These are phyloP conservation scores for Volucella bombylans DNA, from an alignment of 2,888 invertebrate species.

Conservation along the genomic window DNA sequence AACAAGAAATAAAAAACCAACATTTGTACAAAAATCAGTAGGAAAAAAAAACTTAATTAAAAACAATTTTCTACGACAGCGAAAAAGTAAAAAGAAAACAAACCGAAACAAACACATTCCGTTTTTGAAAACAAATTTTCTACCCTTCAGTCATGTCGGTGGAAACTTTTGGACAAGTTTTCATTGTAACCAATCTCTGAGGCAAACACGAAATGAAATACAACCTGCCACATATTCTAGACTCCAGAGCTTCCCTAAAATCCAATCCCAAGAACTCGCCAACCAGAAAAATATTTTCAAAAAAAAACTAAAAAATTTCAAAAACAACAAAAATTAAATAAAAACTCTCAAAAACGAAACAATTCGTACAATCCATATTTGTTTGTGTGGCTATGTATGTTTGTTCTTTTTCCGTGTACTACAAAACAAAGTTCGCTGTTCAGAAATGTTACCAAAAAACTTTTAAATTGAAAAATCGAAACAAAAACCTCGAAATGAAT, in stretches of 20 bases:
- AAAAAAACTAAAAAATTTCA: not conserved
- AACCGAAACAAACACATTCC: slow-evolving; percentile 42
- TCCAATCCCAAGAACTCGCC: not conserved
- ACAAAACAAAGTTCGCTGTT: slow-evolving; percentile 50
- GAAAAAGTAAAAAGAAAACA: slow-evolving; percentile 14
- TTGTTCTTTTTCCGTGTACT: slow-evolving; percentile 6
- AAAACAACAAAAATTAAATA: no score
- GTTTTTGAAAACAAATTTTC: slow-evolving; percentile 36
- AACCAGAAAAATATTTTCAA: slow-evolving; percentile 40
- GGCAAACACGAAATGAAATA: slow-evolving; percentile 56
- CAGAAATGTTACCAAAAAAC: slow-evolving; percentile 44
- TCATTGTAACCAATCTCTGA: slow-evolving; percentile 59
- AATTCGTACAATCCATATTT: slow-evolving; percentile 49
- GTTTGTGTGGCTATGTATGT: slow-evolving; percentile 15
- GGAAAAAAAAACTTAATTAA: slow-evolving; percentile 26
- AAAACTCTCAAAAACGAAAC: slow-evolving; percentile 60
- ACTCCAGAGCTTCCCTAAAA: not conserved
- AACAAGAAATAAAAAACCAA: slow-evolving; percentile 1
- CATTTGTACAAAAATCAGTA: not conserved
- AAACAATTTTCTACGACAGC: slow-evolving; percentile 26
- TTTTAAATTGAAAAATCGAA: slow-evolving; percentile 67
- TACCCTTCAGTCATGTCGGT: slow-evolving; percentile 48
- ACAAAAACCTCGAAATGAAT: slow-evolving; percentile 40
- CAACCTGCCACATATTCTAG: slow-evolving; percentile 8
- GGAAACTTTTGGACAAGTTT: slow-evolving; percentile 53